phyloP scores from a whole-genome alignment of 2,113 vertebrate species.

The Heteronetta atricapilla region DNA sequence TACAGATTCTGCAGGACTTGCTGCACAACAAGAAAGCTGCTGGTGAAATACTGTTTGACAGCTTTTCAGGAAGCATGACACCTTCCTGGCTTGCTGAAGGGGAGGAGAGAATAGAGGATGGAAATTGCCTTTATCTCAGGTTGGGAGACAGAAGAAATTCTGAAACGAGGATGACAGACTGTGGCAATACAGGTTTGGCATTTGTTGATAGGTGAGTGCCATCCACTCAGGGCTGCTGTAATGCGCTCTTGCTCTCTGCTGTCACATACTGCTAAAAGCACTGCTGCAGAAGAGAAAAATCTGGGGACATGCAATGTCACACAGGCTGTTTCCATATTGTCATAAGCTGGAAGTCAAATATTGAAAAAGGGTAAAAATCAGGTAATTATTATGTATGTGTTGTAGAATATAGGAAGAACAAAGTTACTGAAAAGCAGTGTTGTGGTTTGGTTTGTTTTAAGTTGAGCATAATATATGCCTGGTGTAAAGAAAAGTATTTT shows the following conservation, averaged over 20 bases:
- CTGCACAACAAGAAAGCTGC: background rate
- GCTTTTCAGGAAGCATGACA: background rate
- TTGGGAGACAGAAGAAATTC: background rate
- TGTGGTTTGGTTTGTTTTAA: too few relatives aligned
- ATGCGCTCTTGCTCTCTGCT: background rate
- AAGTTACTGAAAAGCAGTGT: background rate
- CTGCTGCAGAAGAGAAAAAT: background rate
- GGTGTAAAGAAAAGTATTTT: background rate
- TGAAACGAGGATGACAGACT: background rate
- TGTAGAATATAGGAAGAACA: background rate
- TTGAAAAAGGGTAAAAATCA: background rate
- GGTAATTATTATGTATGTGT: background rate
- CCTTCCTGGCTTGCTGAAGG: background rate
- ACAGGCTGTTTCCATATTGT: background rate
- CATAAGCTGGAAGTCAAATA: background rate
- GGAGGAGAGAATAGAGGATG: background rate
- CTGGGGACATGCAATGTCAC: background rate
- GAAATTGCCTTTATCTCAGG: background rate
- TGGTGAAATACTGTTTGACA: background rate
- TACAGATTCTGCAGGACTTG: background rate
- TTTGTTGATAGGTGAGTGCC: background rate
- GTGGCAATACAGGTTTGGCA: background rate
- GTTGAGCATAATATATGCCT: background rate
- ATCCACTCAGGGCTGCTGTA: background rate
- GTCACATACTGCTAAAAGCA: background rate